phyloP scores from a whole-genome alignment of 2,888 invertebrate genomes.

The Acholoe squamosa region DNA sequence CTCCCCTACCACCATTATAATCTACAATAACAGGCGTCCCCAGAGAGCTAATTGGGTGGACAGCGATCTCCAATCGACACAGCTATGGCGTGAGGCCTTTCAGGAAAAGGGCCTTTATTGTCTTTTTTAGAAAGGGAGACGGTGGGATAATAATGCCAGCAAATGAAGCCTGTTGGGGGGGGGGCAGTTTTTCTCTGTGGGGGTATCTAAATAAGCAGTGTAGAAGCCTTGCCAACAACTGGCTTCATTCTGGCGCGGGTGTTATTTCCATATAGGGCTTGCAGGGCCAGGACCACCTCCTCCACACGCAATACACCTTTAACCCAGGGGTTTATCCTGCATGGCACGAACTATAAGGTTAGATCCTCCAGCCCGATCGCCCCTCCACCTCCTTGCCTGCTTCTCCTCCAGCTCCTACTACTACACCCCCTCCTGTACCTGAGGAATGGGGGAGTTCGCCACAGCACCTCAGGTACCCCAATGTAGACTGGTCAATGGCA shows the following conservation, averaged over 20 bases:
- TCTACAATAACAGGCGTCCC: no score
- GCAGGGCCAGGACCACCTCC: neutral
- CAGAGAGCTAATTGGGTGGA: no score
- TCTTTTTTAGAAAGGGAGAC: neutral
- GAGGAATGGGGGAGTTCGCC: neutral
- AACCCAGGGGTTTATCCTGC: conserved; percentile 27
- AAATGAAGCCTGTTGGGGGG: neutral
- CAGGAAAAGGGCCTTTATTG: neutral
- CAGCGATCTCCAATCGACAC: no score
- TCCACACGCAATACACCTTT: conserved; percentile 8
- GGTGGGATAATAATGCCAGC: neutral
- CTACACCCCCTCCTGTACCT: neutral
- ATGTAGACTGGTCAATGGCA: neutral
- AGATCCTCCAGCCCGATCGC: conserved; percentile 3
- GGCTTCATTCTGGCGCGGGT: conserved; percentile 24
- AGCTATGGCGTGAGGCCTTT: no score
- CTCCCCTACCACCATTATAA: no score
- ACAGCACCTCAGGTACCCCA: neutral
- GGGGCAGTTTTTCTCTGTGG: neutral
- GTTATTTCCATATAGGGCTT: neutral
- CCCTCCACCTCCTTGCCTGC: neutral
- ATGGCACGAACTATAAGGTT: neutral
- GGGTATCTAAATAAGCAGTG: conserved; percentile 3
- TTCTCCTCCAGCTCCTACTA: neutral
- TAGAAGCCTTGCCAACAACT: neutral